These are phyloP conservation scores for Parthenolecanium corni DNA, from an alignment of 2,888 invertebrate species.

Conservation along the genomic window DNA sequence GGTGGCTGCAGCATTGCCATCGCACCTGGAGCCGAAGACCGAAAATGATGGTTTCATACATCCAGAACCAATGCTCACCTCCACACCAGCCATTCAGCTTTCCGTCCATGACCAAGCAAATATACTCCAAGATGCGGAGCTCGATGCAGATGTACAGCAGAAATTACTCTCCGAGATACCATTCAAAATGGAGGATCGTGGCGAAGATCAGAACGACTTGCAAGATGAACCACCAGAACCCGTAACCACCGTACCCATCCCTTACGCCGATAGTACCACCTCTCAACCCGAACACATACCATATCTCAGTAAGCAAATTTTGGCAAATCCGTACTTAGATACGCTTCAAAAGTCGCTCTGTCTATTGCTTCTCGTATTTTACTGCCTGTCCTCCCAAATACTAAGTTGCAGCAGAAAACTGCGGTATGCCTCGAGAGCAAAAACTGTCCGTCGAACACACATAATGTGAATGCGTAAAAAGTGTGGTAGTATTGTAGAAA, in stretches of 20 bases:
- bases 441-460: too few relatives aligned
- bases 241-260: conserved; percentile 7
- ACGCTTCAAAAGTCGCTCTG: too few relatives aligned
- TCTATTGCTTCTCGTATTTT: too few relatives aligned
- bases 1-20: not conserved
- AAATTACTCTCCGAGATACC: conserved; percentile 23
- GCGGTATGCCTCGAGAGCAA: too few relatives aligned
- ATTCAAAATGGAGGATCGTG: conserved; percentile 25
- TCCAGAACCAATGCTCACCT: not conserved
- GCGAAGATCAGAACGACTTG: conserved; percentile 5
- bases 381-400: too few relatives aligned
- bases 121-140: conserved; percentile 17
- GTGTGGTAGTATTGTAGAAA: too few relatives aligned
- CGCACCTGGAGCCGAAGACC: conserved; percentile 5
- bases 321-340: not conserved
- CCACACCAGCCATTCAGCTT: conserved; percentile 13
- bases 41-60: conserved; percentile 9
- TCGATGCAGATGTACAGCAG: conserved; percentile 20
- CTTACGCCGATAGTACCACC: conserved; percentile 21
- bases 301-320: conserved; percentile 22
- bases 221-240: conserved; percentile 14
- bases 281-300: conserved; percentile 23
- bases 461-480: too few relatives aligned
- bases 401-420: too few relatives aligned
- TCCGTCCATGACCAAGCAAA: conserved; percentile 17